These are phyloP conservation scores for Hippocampus comes DNA, from an alignment of 2,113 vertebrate genomes.

Conservation along the genomic window DNA sequence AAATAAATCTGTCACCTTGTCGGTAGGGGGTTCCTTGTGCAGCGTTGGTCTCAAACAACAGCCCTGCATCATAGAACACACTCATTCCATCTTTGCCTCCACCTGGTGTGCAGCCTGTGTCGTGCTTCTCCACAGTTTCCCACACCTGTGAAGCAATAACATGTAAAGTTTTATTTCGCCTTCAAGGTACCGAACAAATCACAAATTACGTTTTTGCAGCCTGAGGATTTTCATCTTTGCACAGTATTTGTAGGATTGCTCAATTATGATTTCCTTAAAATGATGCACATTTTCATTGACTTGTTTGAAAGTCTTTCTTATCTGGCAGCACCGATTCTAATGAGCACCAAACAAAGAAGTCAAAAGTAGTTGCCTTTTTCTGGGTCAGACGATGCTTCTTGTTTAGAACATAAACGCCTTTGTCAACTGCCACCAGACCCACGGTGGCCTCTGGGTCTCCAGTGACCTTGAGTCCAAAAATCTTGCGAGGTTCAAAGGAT, in stretches of 20 bases:
- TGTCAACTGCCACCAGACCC: slow-evolving; percentile 76
- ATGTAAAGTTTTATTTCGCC: background rate
- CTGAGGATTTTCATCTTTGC: background rate
- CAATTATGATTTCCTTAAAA: background rate
- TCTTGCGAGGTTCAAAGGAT: slow-evolving; percentile 39
- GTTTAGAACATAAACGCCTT: slow-evolving; percentile 73
- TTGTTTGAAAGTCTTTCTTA: background rate
- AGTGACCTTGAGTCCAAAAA: slow-evolving; percentile 57
- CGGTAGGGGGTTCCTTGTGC: slow-evolving; percentile 55
- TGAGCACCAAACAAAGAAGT: background rate
- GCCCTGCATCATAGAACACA: slow-evolving; percentile 75
- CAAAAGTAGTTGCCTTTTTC: slow-evolving; percentile 60
- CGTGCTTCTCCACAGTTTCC: slow-evolving; percentile 71
- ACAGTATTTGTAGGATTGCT: background rate
- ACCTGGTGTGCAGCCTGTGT: slow-evolving; percentile 77
- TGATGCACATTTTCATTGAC: background rate
- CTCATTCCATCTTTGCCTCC: slow-evolving; percentile 67
- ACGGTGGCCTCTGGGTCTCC: slow-evolving; percentile 71
- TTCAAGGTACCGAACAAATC: background rate
- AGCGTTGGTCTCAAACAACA: slow-evolving; percentile 63
- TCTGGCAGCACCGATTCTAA: background rate
- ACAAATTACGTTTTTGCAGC: background rate
- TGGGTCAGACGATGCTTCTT: slow-evolving; percentile 76
- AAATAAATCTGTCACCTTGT: slow-evolving; percentile 51
- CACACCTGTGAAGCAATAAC: slow-evolving; percentile 65